Evolutionary conservation across 2,888 invertebrate genomes (phyloP).

Genomic region (Hipparchia semele): DNA sequence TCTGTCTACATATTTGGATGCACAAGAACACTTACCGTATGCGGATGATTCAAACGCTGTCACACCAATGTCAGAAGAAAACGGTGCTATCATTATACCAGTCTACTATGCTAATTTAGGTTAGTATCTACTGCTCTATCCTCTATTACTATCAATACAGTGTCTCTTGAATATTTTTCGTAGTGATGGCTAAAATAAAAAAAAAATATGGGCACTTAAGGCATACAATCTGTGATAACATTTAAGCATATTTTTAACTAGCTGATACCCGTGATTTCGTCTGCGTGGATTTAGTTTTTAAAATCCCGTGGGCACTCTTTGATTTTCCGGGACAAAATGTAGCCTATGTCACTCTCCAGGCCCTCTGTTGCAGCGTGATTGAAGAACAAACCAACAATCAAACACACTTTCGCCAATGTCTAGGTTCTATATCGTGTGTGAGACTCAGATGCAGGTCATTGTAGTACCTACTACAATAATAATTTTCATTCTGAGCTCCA

Average conservation of each 20-base stretch:
- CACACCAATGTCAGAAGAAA: constrained; percentile 99
- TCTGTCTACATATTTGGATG: constrained; percentile 96
- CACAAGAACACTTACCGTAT: constrained; percentile 97
- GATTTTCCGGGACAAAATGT: no score
- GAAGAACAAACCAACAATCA: no score
- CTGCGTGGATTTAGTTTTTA: no score
- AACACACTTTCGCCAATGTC: neutral
- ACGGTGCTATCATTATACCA: constrained; percentile 96
- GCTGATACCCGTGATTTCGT: no score
- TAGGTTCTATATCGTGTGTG: neutral
- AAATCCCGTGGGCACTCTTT: no score
- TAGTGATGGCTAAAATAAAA: neutral
- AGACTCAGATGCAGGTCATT: neutral
- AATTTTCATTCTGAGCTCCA: no score
- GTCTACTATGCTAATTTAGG: constrained; percentile 94
- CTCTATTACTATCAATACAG: neutral
- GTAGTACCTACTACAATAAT: neutral
- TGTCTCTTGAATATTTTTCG: neutral
- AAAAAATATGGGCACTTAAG: no score
- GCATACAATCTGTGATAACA: neutral
- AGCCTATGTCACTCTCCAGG: no score
- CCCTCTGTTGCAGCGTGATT: no score
- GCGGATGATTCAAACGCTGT: constrained; percentile 99
- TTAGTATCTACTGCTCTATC: constrained; percentile 47
- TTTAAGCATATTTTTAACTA: no score